Percentiles rank a stretch among this genome's conserved stretches.
These are phyloP conservation scores for Acipenser oxyrinchus DNA, from an alignment of 2,797 vertebrate species.

Conservation along the genomic window DNA sequence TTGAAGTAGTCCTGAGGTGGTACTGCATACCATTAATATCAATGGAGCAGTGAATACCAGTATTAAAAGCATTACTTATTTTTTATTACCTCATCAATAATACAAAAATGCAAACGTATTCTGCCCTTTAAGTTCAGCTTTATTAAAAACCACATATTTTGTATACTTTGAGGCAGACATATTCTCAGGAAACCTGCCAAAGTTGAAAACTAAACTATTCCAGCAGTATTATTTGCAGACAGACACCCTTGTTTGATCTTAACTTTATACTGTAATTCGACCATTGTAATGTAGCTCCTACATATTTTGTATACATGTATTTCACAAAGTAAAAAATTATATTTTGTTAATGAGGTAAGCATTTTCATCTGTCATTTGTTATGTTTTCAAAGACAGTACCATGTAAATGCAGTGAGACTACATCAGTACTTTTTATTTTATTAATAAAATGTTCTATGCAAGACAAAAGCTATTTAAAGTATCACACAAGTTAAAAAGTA, in stretches of 20 bases:
- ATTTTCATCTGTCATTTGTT: not conserved
- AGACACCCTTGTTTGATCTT: not conserved
- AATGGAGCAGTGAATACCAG: not conserved
- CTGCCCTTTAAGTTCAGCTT: too few relatives aligned
- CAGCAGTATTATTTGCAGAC: conserved; percentile 5
- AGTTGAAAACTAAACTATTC: not conserved
- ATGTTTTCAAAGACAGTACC: not conserved
- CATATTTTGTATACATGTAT: not conserved
- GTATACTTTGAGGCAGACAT: too few relatives aligned
- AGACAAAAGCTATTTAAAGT: not conserved
- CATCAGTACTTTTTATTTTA: not conserved
- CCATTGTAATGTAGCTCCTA: conserved; percentile 1
- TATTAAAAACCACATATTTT: too few relatives aligned
- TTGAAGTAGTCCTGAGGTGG: not conserved
- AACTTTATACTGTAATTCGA: conserved; percentile 3
- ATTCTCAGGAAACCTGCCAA: conserved; percentile 6
- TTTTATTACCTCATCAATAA: too few relatives aligned
- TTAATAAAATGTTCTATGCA: conserved; percentile 8
- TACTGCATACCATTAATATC: not conserved
- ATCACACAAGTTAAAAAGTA: too few relatives aligned
- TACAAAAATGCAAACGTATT: too few relatives aligned
- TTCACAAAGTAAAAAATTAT: not conserved
- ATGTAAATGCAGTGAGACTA: too few relatives aligned
- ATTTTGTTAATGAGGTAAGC: conserved; percentile 5
- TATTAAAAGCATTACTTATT: too few relatives aligned